Evolutionary conservation across 1,140 invertebrate species (phyloP).

Genomic region (Drosophila paulistorum): DNA sequence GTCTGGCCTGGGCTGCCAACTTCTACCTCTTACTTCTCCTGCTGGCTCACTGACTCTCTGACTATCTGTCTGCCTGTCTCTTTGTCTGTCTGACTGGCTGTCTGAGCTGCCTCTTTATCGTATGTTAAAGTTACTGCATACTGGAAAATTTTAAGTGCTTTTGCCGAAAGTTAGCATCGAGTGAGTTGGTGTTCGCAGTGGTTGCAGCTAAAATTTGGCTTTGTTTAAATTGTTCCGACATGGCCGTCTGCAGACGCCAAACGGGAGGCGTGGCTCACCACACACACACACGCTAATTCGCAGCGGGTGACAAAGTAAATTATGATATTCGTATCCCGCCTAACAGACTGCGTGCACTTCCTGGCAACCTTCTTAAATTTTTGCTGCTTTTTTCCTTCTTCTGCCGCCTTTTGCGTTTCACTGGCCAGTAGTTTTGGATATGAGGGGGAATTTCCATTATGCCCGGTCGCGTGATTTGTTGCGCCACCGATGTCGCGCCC

Average conservation of each 20-base stretch:
- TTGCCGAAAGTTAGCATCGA: slow-evolving; percentile 54
- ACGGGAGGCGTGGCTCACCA: slow-evolving; percentile 46
- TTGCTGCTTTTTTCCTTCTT: slow-evolving; percentile 20
- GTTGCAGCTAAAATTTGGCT: slow-evolving; percentile 55
- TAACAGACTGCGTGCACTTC: slow-evolving; percentile 79
- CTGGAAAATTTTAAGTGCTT: slow-evolving; percentile 72
- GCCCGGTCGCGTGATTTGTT: slow-evolving; percentile 74
- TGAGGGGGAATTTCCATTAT: slow-evolving; percentile 60
- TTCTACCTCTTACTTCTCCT: slow-evolving; percentile 16
- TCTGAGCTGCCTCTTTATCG: slow-evolving; percentile 55
- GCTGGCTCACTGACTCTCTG: neutral
- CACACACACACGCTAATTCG: slow-evolving; percentile 67
- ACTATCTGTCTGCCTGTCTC: neutral
- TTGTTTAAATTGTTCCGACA: slow-evolving; percentile 75
- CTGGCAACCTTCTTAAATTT: slow-evolving; percentile 38
- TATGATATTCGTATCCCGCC: slow-evolving; percentile 78
- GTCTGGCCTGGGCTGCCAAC: slow-evolving; percentile 59
- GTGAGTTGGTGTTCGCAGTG: slow-evolving; percentile 56
- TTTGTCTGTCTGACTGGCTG: neutral
- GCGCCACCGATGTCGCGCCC: slow-evolving; percentile 54
- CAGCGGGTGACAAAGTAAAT: slow-evolving; percentile 81
- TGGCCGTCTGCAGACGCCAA: slow-evolving; percentile 22
- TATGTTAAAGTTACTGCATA: slow-evolving; percentile 70
- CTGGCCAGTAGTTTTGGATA: slow-evolving; percentile 32
- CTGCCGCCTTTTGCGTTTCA: slow-evolving; percentile 22